phyloP scores from a whole-genome alignment of 2,113 vertebrate genomes.

The Myiagra hebetior region DNA sequence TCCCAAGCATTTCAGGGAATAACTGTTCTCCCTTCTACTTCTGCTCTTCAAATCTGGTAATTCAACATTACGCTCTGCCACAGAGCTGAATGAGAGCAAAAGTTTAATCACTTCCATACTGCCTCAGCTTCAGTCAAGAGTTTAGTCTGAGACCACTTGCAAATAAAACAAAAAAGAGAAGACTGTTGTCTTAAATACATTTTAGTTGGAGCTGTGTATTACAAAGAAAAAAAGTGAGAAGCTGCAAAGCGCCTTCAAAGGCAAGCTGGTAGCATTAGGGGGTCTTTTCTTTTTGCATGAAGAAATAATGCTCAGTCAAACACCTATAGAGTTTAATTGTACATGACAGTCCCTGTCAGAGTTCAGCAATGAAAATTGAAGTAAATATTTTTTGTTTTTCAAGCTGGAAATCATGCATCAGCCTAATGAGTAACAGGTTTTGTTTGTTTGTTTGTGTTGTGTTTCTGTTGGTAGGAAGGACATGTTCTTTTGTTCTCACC shows the following conservation, averaged over 20 bases:
- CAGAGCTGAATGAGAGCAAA: neutral
- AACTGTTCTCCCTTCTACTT: neutral
- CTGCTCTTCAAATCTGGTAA: neutral
- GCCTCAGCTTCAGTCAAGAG: neutral
- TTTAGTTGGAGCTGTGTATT: neutral
- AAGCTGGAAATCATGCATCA: neutral
- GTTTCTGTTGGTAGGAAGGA: slow-evolving; percentile 50
- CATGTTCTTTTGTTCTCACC: slow-evolving; percentile 29
- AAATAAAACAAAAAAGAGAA: neutral
- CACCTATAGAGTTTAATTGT: slow-evolving; percentile 18
- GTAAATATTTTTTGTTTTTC: neutral
- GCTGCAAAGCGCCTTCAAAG: neutral
- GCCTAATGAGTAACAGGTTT: slow-evolving; percentile 28
- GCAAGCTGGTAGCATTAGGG: neutral
- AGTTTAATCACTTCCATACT: slow-evolving; percentile 27
- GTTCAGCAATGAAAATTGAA: slow-evolving; percentile 10
- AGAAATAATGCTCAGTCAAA: neutral
- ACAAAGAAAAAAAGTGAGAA: neutral
- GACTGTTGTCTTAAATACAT: neutral
- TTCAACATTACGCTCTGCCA: neutral
- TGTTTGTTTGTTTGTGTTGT: slow-evolving; percentile 53
- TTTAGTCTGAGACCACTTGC: neutral
- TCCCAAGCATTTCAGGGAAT: neutral
- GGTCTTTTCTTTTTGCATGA: neutral
- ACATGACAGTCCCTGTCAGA: slow-evolving; percentile 29